These are phyloP conservation scores for Erannis defoliaria DNA, from an alignment of 2,888 invertebrate genomes.

Conservation along the genomic window DNA sequence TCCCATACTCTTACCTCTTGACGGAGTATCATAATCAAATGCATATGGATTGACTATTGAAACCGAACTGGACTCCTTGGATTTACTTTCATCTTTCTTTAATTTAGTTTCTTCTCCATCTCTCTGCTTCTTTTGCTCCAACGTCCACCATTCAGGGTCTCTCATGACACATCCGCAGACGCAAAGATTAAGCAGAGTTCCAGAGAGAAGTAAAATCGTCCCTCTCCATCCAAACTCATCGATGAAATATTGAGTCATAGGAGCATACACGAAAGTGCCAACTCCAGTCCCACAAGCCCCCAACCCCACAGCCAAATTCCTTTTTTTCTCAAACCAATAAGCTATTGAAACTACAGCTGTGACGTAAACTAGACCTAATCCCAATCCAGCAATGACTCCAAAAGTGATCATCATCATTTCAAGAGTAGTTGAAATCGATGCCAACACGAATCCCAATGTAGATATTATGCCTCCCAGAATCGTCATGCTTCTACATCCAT, in stretches of 20 bases:
- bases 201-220: constrained; percentile 92
- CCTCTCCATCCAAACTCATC: constrained; percentile 95
- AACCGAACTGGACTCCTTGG: constrained; percentile 80
- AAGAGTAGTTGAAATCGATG: constrained; percentile 90
- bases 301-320: constrained; percentile 94
- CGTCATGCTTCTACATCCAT: constrained; percentile 93
- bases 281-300: constrained; percentile 96
- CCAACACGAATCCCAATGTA: constrained; percentile 91
- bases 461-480: constrained; percentile 91
- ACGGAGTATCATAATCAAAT: constrained; percentile 68
- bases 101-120: constrained; percentile 57
- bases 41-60: constrained; percentile 82
- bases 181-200: constrained; percentile 93
- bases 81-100: constrained; percentile 67
- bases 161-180: constrained; percentile 95
- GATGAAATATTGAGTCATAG: constrained; percentile 92
- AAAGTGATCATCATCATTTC: constrained; percentile 94
- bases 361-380: constrained; percentile 94
- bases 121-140: constrained; percentile 87
- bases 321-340: constrained; percentile 96
- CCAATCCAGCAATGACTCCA: constrained; percentile 94
- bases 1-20: constrained; percentile 70
- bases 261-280: constrained; percentile 95
- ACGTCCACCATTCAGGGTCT: constrained; percentile 94
- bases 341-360: constrained; percentile 97